Evolutionary conservation across 2,113 vertebrate genomes (phyloP).

Genomic region (Pseudorhombus dupliciocellatus): DNA sequence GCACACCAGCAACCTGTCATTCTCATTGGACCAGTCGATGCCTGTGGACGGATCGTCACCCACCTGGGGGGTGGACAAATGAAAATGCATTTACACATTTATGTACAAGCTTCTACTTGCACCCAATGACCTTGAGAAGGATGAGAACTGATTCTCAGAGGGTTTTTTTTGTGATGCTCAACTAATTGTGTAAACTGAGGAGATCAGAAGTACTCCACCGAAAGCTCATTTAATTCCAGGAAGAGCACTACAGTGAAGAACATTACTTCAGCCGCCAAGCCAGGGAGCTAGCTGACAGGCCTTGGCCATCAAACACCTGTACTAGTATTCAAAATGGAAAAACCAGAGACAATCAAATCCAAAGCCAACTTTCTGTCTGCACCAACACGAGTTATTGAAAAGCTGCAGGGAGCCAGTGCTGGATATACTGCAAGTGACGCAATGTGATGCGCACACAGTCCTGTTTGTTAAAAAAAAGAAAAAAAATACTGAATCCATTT

Average conservation of each 20-base stretch:
- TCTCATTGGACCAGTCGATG: slow-evolving; percentile 99
- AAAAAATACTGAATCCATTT: background rate
- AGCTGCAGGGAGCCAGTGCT: slow-evolving; percentile 27
- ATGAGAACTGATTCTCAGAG: background rate
- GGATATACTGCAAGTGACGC: slow-evolving; percentile 22
- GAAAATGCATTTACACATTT: background rate
- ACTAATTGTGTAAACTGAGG: slow-evolving; percentile 27
- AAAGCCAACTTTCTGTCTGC: slow-evolving; percentile 42
- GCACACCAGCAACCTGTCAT: slow-evolving; percentile 94
- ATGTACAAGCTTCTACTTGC: background rate
- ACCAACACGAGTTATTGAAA: slow-evolving; percentile 43
- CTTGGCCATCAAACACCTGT: background rate
- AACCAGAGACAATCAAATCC: slow-evolving; percentile 19
- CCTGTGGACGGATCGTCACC: slow-evolving; percentile 90
- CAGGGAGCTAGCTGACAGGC: slow-evolving; percentile 24
- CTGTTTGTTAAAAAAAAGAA: background rate
- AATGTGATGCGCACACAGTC: slow-evolving; percentile 30
- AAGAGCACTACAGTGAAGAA: slow-evolving; percentile 13
- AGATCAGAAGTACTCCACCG: slow-evolving; percentile 41
- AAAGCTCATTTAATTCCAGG: slow-evolving; percentile 49
- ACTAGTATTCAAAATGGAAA: slow-evolving; percentile 49
- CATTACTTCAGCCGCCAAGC: slow-evolving; percentile 21
- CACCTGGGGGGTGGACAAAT: slow-evolving; percentile 79
- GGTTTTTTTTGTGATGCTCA: slow-evolving; percentile 17
- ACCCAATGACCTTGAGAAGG: slow-evolving; percentile 29